phyloP scores from a whole-genome alignment of 2,888 invertebrate genomes.

The Sphinx pinastri region DNA sequence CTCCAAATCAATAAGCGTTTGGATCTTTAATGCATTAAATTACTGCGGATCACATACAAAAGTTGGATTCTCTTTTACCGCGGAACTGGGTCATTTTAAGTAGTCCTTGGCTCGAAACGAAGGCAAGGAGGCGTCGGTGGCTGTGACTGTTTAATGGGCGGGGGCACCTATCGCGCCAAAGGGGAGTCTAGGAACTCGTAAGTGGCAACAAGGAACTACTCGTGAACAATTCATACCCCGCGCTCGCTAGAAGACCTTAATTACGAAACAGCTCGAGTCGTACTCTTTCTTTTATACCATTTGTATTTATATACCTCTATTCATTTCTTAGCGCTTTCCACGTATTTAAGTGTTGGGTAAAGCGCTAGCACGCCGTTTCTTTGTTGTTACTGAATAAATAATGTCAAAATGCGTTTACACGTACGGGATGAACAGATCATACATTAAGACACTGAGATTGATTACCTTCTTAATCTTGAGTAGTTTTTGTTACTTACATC shows the following conservation, averaged over 20 bases:
- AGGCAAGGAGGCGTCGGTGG: constrained; percentile 31
- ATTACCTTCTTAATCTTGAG: neutral
- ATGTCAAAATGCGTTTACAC: constrained; percentile 35
- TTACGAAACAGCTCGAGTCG: neutral
- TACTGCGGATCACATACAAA: constrained; percentile 38
- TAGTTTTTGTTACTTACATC: neutral
- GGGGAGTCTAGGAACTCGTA: neutral
- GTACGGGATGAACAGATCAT: neutral
- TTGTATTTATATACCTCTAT: constrained; percentile 26
- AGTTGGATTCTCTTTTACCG: constrained; percentile 40
- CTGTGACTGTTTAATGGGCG: neutral
- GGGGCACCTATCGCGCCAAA: neutral
- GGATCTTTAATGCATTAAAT: constrained; percentile 34
- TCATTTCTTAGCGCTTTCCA: neutral
- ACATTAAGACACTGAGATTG: neutral
- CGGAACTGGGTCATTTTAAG: constrained; percentile 52
- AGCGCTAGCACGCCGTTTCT: neutral
- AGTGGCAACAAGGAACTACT: neutral
- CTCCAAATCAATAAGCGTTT: neutral
- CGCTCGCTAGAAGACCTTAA: neutral
- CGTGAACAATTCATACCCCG: constrained; percentile 8
- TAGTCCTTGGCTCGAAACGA: constrained; percentile 45
- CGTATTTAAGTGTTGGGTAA: neutral
- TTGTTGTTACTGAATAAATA: neutral
- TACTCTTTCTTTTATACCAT: constrained; percentile 7